Evolutionary conservation across 2,113 vertebrate genomes (phyloP).

Genomic region (Cariama cristata): DNA sequence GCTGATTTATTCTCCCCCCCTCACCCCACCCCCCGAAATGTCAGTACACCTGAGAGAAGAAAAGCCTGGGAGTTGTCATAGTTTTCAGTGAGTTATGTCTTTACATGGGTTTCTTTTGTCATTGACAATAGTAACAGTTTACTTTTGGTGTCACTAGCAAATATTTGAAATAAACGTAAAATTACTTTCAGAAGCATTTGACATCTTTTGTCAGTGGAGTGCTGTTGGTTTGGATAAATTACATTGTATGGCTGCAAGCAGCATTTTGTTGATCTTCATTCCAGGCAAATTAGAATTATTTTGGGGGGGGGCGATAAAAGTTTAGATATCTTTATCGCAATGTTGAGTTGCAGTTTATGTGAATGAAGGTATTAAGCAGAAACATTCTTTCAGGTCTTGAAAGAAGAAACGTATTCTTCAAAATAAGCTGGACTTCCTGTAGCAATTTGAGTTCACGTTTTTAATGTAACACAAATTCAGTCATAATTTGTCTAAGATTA

Average conservation of each 20-base stretch:
- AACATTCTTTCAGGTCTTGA: slow-evolving; percentile 42
- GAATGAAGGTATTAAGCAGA: slow-evolving; percentile 43
- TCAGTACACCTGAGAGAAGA: background rate
- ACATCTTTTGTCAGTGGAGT: background rate
- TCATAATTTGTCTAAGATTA: background rate
- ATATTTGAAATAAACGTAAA: slow-evolving; percentile 16
- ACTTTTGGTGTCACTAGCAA: background rate
- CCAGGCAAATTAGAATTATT: slow-evolving; percentile 8
- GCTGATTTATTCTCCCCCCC: background rate
- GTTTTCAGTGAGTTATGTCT: background rate
- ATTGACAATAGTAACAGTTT: background rate
- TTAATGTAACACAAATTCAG: background rate
- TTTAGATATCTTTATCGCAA: slow-evolving; percentile 9
- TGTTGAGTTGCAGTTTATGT: slow-evolving; percentile 51
- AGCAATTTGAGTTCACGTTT: slow-evolving; percentile 37
- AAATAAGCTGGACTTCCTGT: slow-evolving; percentile 9
- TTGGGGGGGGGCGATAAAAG: background rate
- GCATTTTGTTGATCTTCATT: slow-evolving; percentile 43
- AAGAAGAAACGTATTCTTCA: slow-evolving; percentile 37
- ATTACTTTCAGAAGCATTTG: background rate
- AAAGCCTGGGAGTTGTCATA: background rate
- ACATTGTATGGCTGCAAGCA: background rate
- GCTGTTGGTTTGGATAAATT: background rate
- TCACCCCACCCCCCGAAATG: background rate
- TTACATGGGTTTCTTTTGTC: background rate